Evolutionary conservation across 1,140 invertebrate genomes (phyloP).

Genomic region (Nylanderia fulva): DNA sequence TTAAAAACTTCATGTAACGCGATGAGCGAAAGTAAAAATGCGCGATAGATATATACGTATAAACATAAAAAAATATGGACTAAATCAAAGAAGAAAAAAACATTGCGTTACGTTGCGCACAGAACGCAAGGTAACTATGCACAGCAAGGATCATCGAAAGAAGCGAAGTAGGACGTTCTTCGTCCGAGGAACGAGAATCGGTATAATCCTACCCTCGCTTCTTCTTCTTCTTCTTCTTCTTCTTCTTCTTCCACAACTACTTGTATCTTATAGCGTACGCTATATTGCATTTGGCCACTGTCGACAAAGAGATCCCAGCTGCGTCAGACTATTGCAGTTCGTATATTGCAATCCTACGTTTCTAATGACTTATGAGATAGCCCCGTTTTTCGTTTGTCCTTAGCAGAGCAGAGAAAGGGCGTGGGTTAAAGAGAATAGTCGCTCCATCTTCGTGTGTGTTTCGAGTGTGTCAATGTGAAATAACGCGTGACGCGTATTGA

Average conservation of each 20-base stretch:
- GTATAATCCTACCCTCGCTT: constrained; percentile 53
- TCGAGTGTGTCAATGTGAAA: constrained; percentile 68
- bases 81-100: constrained; percentile 50
- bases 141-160: constrained; percentile 70
- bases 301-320: constrained; percentile 68
- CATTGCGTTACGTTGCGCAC: constrained; percentile 62
- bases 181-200: constrained; percentile 25
- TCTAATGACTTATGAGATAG: constrained; percentile 80
- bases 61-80: constrained; percentile 29
- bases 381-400: constrained; percentile 59
- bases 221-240: not conserved
- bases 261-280: constrained; percentile 51
- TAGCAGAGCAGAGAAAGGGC: constrained; percentile 65
- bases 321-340: constrained; percentile 79
- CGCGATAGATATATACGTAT: constrained; percentile 58
- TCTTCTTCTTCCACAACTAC: constrained; percentile 22
- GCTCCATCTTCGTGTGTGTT: constrained; percentile 61
- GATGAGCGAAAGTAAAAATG: constrained; percentile 43
- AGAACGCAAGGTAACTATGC: constrained; percentile 72
- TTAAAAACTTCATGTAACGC: constrained; percentile 30
- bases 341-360: constrained; percentile 80
- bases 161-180: constrained; percentile 63
- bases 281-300: constrained; percentile 73
- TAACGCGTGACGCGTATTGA: constrained; percentile 67
- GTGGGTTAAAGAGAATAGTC: constrained; percentile 59